Base-by-base conservation (phyloP, 2,113 vertebrate species). In the Craseonycteris thonglongyai region DNA sequence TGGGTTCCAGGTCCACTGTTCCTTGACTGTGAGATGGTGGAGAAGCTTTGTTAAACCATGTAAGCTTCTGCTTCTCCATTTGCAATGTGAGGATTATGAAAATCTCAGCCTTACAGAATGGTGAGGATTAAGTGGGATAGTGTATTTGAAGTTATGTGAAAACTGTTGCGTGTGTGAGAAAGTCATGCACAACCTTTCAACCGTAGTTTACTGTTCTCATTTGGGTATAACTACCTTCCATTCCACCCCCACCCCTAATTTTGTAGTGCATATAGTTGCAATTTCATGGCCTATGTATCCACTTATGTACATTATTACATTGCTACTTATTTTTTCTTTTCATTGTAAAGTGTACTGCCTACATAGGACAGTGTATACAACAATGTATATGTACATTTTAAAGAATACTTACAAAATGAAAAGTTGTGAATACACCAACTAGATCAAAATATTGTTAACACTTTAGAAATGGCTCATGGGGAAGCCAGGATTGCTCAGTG, bases 371-470 rank as follows among this genome's bases (percentile, higher is more conserved):
- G 42, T 75, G 4, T 54, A 72, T 86, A 59, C 79, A 82, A 76
- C 69, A 86, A 35, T 92, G 35, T 14, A 40, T 49, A 87, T 74
- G 15, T 38, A 51, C 18, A 58, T 79, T 84, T 95, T 75, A 84
- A 95, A 88, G 24, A 84, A 22, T 80, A 79, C 69, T 87, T 94
- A 94, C 71, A 79, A 84, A 88, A 88, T 63, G 19, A 87, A 91
- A 79, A 86, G 35, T 85, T 78, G 61, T 51, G 6, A 49, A 21
- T 35, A 40, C 33, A n/a, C 24, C 7, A 71, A 40, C n/a, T 54
- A 69, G 56, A 79, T 74, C 24, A 93, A 90, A 87, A 87, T 19
- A 26, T 75, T 51, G 38, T 40, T 21, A 47, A 45, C 58, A 74
- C 75, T 92, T 95, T 47, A 75, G 66, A 71, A 76, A 78, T 1